Conservation (phyloP, 2,888 invertebrate genomes). For the Deilephila elpenor region DNA sequence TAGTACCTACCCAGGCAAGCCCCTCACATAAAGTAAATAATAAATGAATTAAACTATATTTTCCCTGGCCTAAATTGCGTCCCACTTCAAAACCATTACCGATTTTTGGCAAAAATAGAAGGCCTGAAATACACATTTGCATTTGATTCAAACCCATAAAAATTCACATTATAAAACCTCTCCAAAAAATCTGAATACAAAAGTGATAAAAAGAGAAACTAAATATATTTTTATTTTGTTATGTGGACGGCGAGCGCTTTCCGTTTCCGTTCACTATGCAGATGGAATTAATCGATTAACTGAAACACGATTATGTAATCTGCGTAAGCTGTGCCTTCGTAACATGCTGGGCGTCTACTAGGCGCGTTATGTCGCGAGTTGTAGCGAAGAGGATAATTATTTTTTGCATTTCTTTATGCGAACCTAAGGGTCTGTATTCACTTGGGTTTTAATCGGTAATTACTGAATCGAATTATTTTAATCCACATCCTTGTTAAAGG, state of each 20-base stretch:
- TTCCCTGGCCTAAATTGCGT: no score
- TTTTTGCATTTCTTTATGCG: neutral
- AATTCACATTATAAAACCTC: neutral
- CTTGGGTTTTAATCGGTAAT: neutral
- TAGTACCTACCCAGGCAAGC: no score
- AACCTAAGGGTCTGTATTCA: neutral
- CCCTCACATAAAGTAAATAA: no score
- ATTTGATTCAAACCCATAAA: neutral
- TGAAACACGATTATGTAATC: constrained; percentile 2
- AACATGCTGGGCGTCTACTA: neutral
- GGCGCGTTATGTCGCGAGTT: neutral
- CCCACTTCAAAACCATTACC: no score
- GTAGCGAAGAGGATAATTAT: neutral
- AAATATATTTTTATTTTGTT: constrained; percentile 6
- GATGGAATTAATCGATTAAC: neutral
- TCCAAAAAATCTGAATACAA: neutral
- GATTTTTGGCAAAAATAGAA: no score
- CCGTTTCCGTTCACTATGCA: neutral
- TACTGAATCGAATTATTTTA: no score
- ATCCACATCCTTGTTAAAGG: no score
- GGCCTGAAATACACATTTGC: no score
- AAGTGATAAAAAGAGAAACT: neutral
- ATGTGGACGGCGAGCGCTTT: neutral
- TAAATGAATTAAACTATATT: no score
- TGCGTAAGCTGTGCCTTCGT: neutral